Percentiles rank a stretch among this genome's conserved stretches.
These are phyloP conservation scores for Ichneumon xanthorius DNA, from an alignment of 2,888 invertebrate species.

Conservation along the genomic window DNA sequence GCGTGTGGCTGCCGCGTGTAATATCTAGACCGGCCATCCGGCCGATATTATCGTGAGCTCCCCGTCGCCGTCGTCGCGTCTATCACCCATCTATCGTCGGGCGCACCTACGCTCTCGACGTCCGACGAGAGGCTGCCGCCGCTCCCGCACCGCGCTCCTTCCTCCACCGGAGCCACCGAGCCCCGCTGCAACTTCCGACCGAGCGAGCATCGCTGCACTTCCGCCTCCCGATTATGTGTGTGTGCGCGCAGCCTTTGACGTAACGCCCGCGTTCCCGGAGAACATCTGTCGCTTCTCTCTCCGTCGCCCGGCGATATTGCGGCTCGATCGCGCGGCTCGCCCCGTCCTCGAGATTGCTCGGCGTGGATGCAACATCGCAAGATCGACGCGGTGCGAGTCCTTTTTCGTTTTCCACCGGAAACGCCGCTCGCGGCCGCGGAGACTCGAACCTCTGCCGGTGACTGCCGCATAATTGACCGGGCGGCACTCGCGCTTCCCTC, in stretches of 20 bases:
- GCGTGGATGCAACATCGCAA: not conserved
- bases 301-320: not conserved
- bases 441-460: conserved; percentile 60
- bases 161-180: conserved; percentile 50
- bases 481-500: conserved; percentile 51
- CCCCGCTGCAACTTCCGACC: conserved; percentile 80
- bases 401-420: not conserved
- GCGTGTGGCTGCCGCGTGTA: conserved; percentile 71
- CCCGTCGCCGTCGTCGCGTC: conserved; percentile 19
- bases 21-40: conserved; percentile 82
- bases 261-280: conserved; percentile 70
- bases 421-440: not conserved
- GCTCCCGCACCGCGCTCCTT: conserved; percentile 45
- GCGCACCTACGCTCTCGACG: conserved; percentile 61
- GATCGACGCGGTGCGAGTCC: not conserved
- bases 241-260: conserved; percentile 77
- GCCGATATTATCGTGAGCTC: conserved; percentile 77
- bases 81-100: conserved; percentile 52
- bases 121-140: conserved; percentile 16
- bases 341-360: not conserved
- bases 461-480: conserved; percentile 70
- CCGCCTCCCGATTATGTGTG: conserved; percentile 78
- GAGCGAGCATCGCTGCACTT: conserved; percentile 81
- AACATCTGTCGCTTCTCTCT: not conserved
- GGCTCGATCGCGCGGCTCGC: not conserved